Base-by-base conservation (phyloP, 1,140 invertebrate genomes). In the Temnothorax nylanderi region DNA sequence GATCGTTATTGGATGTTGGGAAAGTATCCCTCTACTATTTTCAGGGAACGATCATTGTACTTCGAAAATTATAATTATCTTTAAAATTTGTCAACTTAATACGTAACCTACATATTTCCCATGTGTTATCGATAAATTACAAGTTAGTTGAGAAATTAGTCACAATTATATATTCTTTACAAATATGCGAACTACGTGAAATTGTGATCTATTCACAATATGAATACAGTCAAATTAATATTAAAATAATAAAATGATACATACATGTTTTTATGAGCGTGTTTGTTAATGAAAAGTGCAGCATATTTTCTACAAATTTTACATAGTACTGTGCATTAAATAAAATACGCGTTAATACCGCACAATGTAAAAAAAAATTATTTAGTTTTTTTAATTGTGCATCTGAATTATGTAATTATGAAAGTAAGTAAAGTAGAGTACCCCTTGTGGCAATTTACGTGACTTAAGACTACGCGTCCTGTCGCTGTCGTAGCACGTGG, bases 61-160 rank as follows among this genome's bases (percentile, higher is more conserved):
- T 74, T 60, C 16, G 67, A 37, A 82, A 82, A 74, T 72, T 44
- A 26, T 60, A 74, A 74, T 82, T 74, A 56, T 10, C 37, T 71
- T 16, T 72, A 32, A 82, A 82, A 41, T 72, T 80, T 60, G 49
- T 51, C 4, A 10, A 47, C 41, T 60, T 82, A n/a, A n/a, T 82
- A 37, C 49, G 18, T 26, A 58, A 32, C 26, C 26, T 26, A 8
- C 34, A 54, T 69, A 69, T 81, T 81, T 54, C 1, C n/a, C 13
- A 0, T 6, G 8, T 69, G 49, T 80, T 80, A 8, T 47, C 56
- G 16, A 77, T 54, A 54, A 8, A 69, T 81, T n/a, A 26, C 56
- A 81, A 32, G 49, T 71, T 81, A n/a, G 8, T 81, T 44, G 32
- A 13, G n/a, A 32, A 54, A 71, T 71, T 69, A 81, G 5, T 69